Conservation (phyloP, 2,113 vertebrate species). For the Vulpes ferrilata region DNA sequence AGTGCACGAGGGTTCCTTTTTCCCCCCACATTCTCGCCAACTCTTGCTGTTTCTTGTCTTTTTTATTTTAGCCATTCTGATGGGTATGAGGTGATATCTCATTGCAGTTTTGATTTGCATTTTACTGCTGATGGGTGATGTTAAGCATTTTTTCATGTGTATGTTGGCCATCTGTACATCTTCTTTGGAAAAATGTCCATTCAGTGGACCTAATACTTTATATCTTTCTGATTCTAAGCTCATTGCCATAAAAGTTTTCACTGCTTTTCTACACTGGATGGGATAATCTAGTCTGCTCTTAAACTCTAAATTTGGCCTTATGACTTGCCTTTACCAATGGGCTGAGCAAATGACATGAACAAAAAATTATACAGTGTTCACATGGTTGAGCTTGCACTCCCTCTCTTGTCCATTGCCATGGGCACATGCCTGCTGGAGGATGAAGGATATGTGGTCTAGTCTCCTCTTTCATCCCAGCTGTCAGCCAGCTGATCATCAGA, state of each 20-base stretch:
- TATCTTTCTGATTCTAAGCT: not conserved
- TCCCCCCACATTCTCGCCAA: not conserved
- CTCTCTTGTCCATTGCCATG: not conserved
- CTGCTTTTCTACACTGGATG: not conserved
- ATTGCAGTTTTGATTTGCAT: not conserved
- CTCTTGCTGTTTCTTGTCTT: not conserved
- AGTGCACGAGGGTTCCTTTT: not conserved
- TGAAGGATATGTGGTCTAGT: not conserved
- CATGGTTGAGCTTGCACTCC: not conserved
- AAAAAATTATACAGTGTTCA: not conserved
- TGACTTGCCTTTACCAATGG: slow-evolving; percentile 1
- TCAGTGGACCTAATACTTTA: not conserved
- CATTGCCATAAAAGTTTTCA: not conserved
- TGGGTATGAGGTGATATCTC: not conserved
- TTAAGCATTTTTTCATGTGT: not conserved
- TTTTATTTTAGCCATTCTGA: not conserved
- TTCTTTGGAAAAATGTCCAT: not conserved
- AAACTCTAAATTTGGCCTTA: not conserved
- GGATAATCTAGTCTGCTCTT: not conserved
- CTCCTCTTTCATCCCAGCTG: not conserved
- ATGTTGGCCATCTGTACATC: not conserved
- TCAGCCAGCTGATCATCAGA: not conserved
- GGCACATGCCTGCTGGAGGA: not conserved
- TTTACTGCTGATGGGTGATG: not conserved
- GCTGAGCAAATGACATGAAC: not conserved